These are phyloP conservation scores for Netta rufina DNA, from an alignment of 2,797 vertebrate species.

Conservation along the genomic window DNA sequence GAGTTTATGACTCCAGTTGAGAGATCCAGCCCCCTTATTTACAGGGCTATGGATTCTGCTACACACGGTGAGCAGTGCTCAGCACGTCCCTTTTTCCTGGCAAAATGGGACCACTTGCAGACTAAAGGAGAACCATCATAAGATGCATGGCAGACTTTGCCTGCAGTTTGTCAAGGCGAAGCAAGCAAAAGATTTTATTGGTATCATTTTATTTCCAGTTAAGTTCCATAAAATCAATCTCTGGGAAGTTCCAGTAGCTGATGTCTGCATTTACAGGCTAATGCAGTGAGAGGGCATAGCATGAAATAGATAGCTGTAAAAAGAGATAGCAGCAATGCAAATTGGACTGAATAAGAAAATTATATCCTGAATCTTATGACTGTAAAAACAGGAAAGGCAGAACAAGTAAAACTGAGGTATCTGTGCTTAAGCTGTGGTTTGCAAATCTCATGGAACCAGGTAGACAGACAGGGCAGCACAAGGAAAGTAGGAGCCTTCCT, in stretches of 20 bases:
- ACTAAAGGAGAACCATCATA: not conserved
- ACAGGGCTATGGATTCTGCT: not conserved
- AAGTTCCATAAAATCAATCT: slow-evolving; percentile 59
- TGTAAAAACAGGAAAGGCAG: slow-evolving; percentile 53
- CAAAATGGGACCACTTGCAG: not conserved
- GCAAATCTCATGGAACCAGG: not conserved
- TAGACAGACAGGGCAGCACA: not conserved
- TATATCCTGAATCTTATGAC: not conserved
- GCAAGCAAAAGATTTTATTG: slow-evolving; percentile 60
- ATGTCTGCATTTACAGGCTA: slow-evolving; percentile 41
- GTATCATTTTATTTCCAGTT: slow-evolving; percentile 64
- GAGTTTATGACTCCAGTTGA: slow-evolving; percentile 11
- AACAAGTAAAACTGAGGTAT: not conserved
- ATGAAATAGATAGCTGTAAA: slow-evolving; percentile 41
- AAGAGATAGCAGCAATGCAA: slow-evolving; percentile 51
- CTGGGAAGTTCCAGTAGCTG: slow-evolving; percentile 48
- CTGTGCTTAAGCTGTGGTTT: not conserved
- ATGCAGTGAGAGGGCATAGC: not conserved
- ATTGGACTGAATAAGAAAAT: slow-evolving; percentile 52
- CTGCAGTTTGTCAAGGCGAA: slow-evolving; percentile 35
- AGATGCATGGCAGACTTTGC: slow-evolving; percentile 8
- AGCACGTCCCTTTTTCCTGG: not conserved
- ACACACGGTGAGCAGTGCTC: not conserved
- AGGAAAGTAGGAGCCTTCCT: not conserved
- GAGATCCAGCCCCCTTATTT: not conserved